Conservation (phyloP, 2,113 vertebrate genomes). For the Hystrix brachyura region DNA sequence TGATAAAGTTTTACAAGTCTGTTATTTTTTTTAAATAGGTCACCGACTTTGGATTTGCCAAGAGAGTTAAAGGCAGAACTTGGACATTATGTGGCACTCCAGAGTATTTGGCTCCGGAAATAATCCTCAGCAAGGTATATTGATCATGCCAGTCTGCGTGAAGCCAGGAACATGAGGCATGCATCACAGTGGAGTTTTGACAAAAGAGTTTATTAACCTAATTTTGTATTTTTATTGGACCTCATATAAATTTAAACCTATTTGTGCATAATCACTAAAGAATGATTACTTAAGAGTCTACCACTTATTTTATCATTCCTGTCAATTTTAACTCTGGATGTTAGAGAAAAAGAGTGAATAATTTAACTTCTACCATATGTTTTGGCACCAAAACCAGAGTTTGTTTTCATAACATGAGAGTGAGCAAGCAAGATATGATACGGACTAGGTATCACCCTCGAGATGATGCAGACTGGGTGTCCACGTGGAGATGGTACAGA, state of each 20-base stretch:
- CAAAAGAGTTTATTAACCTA: not conserved
- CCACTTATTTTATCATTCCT: not conserved
- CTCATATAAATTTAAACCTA: slow-evolving; percentile 46
- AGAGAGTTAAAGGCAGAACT: slow-evolving; percentile 99
- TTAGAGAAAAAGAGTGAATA: slow-evolving; percentile 38
- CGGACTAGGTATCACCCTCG: not conserved
- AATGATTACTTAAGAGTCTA: slow-evolving; percentile 16
- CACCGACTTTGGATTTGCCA: slow-evolving; percentile 99
- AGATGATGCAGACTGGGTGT: not conserved
- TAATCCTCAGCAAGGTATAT: slow-evolving; percentile 99
- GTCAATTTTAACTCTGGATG: slow-evolving; percentile 31
- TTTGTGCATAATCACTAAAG: not conserved
- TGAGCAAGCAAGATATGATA: not conserved
- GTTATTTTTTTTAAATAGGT: slow-evolving; percentile 89
- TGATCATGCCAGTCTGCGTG: not conserved
- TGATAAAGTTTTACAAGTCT: not conserved
- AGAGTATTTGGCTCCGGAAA: slow-evolving; percentile 99
- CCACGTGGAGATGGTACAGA: not conserved
- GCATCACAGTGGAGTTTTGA: not conserved
- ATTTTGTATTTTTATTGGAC: slow-evolving; percentile 23
- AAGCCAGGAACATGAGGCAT: slow-evolving; percentile 5
- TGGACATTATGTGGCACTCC: slow-evolving; percentile 99
- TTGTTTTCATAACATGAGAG: not conserved
- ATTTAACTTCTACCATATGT: not conserved
- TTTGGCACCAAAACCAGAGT: slow-evolving; percentile 25